Percentiles rank a stretch among this genome's conserved stretches.
phyloP scores from a whole-genome alignment of 2,888 invertebrate genomes.

The Gortyna flavago region DNA sequence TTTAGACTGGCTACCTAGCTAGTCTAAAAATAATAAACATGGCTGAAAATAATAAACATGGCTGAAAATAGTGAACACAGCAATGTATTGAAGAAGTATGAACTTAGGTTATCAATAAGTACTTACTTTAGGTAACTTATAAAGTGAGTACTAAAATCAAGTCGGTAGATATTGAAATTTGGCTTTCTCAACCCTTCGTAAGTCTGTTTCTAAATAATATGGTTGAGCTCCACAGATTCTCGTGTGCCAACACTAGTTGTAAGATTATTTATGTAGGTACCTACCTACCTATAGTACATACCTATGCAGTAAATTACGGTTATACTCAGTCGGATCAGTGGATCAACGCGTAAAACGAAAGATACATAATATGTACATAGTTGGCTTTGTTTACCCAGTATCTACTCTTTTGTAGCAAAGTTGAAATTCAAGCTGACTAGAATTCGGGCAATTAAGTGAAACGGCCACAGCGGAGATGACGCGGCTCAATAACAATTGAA shows the following conservation, averaged over 20 bases:
- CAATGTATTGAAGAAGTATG: neutral
- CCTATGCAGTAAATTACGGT: neutral
- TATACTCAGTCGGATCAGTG: neutral
- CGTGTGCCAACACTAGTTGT: neutral
- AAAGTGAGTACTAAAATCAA: neutral
- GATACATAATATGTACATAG: neutral
- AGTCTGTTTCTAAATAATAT: neutral
- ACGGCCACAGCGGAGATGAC: conserved; percentile 31
- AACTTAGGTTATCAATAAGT: neutral
- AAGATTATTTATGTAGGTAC: neutral
- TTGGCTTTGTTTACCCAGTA: neutral
- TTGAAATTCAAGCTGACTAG: conserved; percentile 22
- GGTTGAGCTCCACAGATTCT: neutral
- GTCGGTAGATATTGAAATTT: neutral
- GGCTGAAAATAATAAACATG: too few relatives aligned
- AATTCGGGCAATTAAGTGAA: conserved; percentile 27
- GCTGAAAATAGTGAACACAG: neutral
- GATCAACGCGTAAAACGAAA: neutral
- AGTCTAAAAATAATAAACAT: too few relatives aligned
- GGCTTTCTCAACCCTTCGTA: neutral
- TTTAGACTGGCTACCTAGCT: neutral
- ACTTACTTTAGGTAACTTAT: neutral
- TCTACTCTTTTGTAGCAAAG: neutral
- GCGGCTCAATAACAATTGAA: conserved; percentile 35
- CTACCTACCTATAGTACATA: neutral